Conservation (phyloP, 2,888 invertebrate genomes). For the Cremastobaeus sp. region DNA sequence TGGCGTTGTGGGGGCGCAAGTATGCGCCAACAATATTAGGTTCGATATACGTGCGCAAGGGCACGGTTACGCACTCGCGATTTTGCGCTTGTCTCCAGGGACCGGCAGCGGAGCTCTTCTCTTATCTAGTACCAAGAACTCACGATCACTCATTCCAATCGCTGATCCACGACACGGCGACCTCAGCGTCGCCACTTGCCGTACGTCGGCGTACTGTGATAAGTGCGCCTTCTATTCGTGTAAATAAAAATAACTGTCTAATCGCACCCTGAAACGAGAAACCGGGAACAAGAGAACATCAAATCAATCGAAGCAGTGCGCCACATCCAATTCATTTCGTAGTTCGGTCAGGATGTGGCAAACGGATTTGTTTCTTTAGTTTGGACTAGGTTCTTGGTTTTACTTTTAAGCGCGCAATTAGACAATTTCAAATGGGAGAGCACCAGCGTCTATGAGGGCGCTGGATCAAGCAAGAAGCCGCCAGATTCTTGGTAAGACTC, state of each 20-base stretch:
- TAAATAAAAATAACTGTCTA: background rate
- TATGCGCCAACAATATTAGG: conserved; percentile 29
- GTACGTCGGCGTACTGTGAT: conserved; percentile 31
- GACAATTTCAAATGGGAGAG: conserved; percentile 5
- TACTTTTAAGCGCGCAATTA: too few species aligned
- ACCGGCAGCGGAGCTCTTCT: conserved; percentile 24
- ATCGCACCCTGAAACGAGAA: too few species aligned
- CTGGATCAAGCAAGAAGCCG: conserved; percentile 6
- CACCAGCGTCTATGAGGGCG: conserved; percentile 39
- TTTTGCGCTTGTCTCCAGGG: conserved; percentile 28
- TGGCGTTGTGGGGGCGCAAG: conserved; percentile 16
- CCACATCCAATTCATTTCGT: too few species aligned
- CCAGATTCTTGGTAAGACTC: background rate
- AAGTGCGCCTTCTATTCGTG: conserved; percentile 33
- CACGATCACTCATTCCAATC: conserved; percentile 4
- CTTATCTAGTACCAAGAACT: conserved; percentile 43
- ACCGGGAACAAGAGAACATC: background rate
- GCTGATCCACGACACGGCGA: background rate
- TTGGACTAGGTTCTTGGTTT: too few species aligned
- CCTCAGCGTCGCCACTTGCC: conserved; percentile 18
- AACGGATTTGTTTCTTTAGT: too few species aligned
- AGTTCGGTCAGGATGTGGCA: too few species aligned
- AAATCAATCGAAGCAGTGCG: too few species aligned
- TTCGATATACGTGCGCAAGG: conserved; percentile 50
- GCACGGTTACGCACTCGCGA: conserved; percentile 47